Evolutionary conservation across 64 coral and sea anemone species (phyloP).

Genomic region (Porites australiensis): DNA sequence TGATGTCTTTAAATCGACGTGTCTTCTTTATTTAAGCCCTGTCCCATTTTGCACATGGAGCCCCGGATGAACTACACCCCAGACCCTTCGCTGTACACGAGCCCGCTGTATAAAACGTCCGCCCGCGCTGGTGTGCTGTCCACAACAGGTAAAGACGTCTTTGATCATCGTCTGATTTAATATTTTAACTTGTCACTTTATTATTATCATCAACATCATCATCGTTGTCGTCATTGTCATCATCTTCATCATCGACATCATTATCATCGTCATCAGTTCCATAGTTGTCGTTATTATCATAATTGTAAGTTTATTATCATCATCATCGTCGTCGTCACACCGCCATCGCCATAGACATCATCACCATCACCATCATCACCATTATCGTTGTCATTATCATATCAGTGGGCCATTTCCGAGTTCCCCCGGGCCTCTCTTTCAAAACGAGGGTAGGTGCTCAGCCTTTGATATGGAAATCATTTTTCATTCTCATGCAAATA

Average conservation of each 20-base stretch:
- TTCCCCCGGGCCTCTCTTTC: no score
- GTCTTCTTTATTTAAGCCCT: conserved; percentile 44
- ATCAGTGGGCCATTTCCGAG: no score
- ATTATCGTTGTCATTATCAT: no score
- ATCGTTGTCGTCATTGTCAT: not conserved
- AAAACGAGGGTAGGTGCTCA: no score
- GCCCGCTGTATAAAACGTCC: conserved; percentile 95
- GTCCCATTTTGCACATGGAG: conserved; percentile 98
- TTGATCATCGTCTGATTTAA: not conserved
- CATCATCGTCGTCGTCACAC: not conserved
- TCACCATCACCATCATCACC: not conserved
- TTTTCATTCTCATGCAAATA: no score
- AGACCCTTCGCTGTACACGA: conserved; percentile 78
- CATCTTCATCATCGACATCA: no score
- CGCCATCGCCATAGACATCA: not conserved
- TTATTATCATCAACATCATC: not conserved
- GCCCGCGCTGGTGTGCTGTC: conserved; percentile 95
- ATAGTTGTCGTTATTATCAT: not conserved
- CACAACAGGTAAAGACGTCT: conserved; percentile 82
- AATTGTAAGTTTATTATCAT: not conserved
- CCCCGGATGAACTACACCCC: conserved; percentile 97
- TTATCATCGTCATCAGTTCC: not conserved
- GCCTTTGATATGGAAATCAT: no score
- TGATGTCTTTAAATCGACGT: no score
- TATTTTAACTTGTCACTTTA: not conserved